A percentile compares a stretch with the other conserved stretches of the same genome.
phyloP scores from a whole-genome alignment of 2,113 vertebrate genomes.

The Prionailurus viverrinus region DNA sequence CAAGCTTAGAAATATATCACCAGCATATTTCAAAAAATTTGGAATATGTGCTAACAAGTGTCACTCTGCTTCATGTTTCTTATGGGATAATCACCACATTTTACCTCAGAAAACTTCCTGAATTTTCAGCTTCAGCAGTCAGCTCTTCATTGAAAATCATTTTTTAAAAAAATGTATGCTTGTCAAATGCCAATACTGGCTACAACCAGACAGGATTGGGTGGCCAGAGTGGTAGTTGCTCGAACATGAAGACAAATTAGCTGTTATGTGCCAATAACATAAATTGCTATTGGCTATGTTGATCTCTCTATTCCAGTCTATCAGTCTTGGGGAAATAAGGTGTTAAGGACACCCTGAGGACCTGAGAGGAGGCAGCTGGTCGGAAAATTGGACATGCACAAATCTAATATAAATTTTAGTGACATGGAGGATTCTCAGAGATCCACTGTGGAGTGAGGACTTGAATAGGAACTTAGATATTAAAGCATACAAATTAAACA shows the following conservation, averaged over 20 bases:
- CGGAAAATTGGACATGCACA: neutral
- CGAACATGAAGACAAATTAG: conserved; percentile 55
- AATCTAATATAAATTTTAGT: conserved; percentile 52
- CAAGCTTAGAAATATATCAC: neutral
- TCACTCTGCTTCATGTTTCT: neutral
- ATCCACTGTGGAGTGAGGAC: neutral
- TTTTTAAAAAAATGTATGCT: neutral
- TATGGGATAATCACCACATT: neutral
- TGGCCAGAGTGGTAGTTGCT: neutral
- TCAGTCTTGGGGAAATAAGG: neutral
- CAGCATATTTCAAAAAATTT: neutral
- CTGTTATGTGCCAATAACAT: neutral
- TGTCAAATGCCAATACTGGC: neutral
- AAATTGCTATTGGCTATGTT: neutral
- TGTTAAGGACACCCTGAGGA: neutral
- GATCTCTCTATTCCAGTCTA: neutral
- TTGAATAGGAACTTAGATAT: conserved; percentile 17
- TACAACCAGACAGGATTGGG: neutral
- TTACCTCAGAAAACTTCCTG: neutral
- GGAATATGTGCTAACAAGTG: neutral
- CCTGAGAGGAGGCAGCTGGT: neutral
- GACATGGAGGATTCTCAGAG: neutral
- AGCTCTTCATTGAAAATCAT: neutral
- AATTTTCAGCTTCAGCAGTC: conserved; percentile 21
- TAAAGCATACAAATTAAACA: neutral